phyloP scores from a whole-genome alignment of 2,113 vertebrate genomes.

The Gymnocephalus cernua region DNA sequence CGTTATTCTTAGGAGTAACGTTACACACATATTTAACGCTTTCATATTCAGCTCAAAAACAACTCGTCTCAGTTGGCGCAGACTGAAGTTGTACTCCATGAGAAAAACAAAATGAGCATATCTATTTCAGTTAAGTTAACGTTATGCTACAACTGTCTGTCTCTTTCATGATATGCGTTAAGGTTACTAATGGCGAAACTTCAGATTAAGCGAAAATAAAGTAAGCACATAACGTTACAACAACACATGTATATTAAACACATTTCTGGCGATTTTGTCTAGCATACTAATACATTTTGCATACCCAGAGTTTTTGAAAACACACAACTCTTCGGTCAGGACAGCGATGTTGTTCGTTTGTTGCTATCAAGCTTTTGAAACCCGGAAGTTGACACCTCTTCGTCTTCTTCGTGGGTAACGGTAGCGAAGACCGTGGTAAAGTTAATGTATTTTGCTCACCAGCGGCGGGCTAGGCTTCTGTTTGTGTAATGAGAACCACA shows the following conservation, averaged over 20 bases:
- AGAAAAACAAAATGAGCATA: not conserved
- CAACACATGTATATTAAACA: rapidly evolving
- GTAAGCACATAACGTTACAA: too few species aligned
- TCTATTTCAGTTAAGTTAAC: not conserved
- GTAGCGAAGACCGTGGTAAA: rapidly evolving
- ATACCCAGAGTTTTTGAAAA: slow-evolving; percentile 9
- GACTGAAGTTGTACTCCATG: not conserved
- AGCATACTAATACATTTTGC: not conserved
- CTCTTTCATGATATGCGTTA: not conserved
- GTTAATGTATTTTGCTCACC: slow-evolving; percentile 15
- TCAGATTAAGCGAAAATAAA: not conserved
- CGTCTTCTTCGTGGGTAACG: slow-evolving; percentile 58
- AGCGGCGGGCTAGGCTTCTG: not conserved
- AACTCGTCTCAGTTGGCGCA: not conserved
- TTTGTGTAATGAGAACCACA: too few species aligned
- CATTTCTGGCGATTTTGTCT: not conserved
- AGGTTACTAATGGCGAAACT: not conserved
- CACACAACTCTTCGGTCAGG: rapidly evolving
- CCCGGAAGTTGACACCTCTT: slow-evolving; percentile 54
- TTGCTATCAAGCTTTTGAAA: slow-evolving; percentile 57
- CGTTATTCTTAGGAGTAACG: not conserved
- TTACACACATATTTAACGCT: not conserved
- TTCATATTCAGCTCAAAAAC: not conserved
- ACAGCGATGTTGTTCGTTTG: not conserved
- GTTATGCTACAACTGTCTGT: not conserved